These are phyloP conservation scores for Plecturocebus donacophilus DNA, from an alignment of 2,113 vertebrate genomes.

Conservation along the genomic window DNA sequence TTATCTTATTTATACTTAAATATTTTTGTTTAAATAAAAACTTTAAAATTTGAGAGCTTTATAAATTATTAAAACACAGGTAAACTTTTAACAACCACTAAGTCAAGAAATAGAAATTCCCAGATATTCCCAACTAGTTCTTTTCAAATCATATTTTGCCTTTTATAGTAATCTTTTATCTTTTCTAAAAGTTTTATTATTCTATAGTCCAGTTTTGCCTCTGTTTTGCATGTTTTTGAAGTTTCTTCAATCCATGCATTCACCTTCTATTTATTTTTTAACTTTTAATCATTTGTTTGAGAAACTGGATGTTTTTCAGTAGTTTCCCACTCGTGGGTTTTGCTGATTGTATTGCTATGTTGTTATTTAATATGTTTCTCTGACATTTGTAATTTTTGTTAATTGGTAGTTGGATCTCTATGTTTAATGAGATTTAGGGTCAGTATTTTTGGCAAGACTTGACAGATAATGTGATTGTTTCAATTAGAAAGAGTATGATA, in stretches of 20 bases:
- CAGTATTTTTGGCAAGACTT: background rate
- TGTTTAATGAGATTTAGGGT: background rate
- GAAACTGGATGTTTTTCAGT: background rate
- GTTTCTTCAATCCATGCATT: background rate
- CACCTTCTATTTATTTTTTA: background rate
- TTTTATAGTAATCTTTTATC: background rate
- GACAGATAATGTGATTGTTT: background rate
- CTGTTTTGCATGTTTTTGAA: background rate
- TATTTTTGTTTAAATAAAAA: background rate
- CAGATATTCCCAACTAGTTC: accelerated
- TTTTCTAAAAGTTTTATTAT: background rate
- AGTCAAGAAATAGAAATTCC: background rate
- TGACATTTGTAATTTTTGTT: background rate
- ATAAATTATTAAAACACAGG: background rate
- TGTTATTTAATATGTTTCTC: background rate
- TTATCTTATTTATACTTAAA: background rate
- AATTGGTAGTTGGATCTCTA: background rate
- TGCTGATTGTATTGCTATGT: background rate
- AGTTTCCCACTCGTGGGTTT: background rate
- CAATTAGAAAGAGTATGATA: background rate
- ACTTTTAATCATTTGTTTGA: background rate
- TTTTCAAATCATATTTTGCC: background rate
- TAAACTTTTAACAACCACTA: background rate
- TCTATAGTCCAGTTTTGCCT: background rate
- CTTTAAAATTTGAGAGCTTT: background rate